Evolutionary conservation across 2,797 vertebrate genomes (phyloP).

Genomic region (Sciurus vulgaris): DNA sequence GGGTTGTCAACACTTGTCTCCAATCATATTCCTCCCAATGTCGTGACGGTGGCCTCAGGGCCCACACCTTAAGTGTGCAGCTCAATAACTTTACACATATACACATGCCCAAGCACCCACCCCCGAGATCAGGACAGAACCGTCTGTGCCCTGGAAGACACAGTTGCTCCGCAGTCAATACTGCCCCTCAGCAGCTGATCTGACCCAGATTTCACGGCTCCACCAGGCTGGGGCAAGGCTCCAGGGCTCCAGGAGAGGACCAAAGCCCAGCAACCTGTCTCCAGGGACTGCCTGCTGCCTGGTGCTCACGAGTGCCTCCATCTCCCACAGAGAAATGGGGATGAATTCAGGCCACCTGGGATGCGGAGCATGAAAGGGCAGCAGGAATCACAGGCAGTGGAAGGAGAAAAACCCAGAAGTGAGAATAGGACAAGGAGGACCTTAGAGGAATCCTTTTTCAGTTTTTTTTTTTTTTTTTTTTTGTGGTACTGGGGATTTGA

Average conservation of each 20-base stretch:
- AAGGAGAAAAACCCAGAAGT: not conserved
- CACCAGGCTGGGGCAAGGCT: rapidly evolving
- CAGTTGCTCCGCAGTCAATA: not conserved
- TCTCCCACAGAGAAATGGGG: not conserved
- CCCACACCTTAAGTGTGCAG: not conserved
- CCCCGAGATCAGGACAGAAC: no score
- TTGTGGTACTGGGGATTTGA: no score
- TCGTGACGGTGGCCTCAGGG: not conserved
- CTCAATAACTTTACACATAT: not conserved
- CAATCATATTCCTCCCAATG: not conserved
- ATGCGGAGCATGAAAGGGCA: not conserved
- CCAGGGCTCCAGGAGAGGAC: not conserved
- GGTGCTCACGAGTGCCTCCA: not conserved
- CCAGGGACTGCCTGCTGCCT: not conserved
- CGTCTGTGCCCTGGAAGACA: not conserved
- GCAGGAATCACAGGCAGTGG: not conserved
- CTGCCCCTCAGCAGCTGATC: not conserved
- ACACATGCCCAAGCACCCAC: no score
- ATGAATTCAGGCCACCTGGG: not conserved
- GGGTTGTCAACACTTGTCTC: not conserved
- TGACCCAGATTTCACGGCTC: not conserved
- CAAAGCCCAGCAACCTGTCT: not conserved
- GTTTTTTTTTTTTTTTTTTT: not conserved
- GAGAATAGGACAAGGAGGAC: not conserved
- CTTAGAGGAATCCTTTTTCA: not conserved